A percentile compares a stretch with the other conserved stretches of the same genome.
Evolutionary conservation across 2,888 invertebrate genomes (phyloP).

Genomic region (Andrena camellia): DNA sequence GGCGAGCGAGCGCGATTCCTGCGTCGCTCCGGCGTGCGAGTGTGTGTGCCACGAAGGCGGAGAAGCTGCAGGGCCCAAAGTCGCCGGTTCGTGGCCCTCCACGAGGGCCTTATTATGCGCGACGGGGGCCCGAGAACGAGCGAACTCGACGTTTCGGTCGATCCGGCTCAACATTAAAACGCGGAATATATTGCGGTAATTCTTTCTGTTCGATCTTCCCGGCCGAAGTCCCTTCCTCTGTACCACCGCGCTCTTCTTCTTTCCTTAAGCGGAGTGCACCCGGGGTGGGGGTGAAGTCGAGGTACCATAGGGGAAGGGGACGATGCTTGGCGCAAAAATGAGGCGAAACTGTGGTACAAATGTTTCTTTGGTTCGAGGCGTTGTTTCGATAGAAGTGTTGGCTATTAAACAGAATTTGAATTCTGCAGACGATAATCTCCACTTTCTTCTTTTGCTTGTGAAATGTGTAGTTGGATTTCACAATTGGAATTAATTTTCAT

Average conservation of each 20-base stretch:
- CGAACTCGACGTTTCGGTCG: conserved; percentile 66
- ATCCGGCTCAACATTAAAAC: conserved; percentile 69
- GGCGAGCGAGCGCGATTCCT: conserved; percentile 59
- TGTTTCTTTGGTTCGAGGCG: neutral
- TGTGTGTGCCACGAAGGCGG: neutral
- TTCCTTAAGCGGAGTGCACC: conserved; percentile 38
- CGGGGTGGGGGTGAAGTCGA: neutral
- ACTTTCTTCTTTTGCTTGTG: neutral
- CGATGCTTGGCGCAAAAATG: neutral
- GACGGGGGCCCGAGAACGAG: conserved; percentile 69
- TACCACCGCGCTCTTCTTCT: conserved; percentile 27
- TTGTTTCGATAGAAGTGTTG: neutral
- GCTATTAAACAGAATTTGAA: neutral
- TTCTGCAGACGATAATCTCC: neutral
- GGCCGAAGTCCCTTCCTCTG: neutral
- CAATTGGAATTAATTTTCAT: neutral
- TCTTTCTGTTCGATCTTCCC: conserved; percentile 70
- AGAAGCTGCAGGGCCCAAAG: conserved; percentile 69
- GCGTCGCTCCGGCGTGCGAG: conserved; percentile 4
- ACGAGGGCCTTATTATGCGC: conserved; percentile 74
- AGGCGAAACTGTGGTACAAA: neutral
- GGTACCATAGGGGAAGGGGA: neutral
- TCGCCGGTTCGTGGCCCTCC: conserved; percentile 57
- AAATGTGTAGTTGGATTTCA: neutral
- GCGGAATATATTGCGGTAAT: conserved; percentile 74